Base-by-base conservation (phyloP, 2,113 vertebrate species). In the Galeopterus variegatus region DNA sequence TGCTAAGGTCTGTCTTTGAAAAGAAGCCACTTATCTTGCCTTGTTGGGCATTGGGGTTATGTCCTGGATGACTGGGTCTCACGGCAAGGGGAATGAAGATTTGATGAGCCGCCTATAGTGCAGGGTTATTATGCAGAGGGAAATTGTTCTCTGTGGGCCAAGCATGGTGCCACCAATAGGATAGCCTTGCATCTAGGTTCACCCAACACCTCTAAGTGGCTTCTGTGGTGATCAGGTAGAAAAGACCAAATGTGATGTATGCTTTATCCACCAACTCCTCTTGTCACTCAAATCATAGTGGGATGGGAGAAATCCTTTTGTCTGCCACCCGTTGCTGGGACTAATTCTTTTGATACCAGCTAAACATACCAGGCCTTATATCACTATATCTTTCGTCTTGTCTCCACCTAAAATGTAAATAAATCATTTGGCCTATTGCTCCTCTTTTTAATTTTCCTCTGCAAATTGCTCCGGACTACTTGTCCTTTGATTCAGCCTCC, bases 391-490 rank as follows among this genome's bases (percentile, higher is more conserved):
- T 65, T 93, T 86, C 11, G 19, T 89, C 56, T 54, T 17, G 19
- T 89, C 56, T 54, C 21, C 18, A 88, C 1, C 72, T 72, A 24
- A 87, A 93, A 69, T 79, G 81, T 93, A 92, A 92, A 76, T 65
- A 92, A 91, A 60, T 58, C 75, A 48, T 48, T 84, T 70, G 70
- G 69, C 75, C 56, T 60, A 12, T 69, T 36, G 77, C 36, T 45
- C 1, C 3, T 81, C 15, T 86, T 69, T 89, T 70, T 88, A 3
- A 33, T 60, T 93, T 95, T 94, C 48, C 56, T 73, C 33, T 90
- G 75, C 2, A 28, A 73, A 69, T 69, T 31, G 12, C 73, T 82
- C 56, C 52, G 58, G 36, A 36, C 73, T 92, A 15, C 76, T 77
- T 88, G 76, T 85, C 33, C 81, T 85, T 24, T 90, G 88, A 67